A percentile compares a stretch with the other conserved stretches of the same genome.
Conservation (phyloP, 2,113 vertebrate genomes). For the Balaenoptera acutorostrata region DNA sequence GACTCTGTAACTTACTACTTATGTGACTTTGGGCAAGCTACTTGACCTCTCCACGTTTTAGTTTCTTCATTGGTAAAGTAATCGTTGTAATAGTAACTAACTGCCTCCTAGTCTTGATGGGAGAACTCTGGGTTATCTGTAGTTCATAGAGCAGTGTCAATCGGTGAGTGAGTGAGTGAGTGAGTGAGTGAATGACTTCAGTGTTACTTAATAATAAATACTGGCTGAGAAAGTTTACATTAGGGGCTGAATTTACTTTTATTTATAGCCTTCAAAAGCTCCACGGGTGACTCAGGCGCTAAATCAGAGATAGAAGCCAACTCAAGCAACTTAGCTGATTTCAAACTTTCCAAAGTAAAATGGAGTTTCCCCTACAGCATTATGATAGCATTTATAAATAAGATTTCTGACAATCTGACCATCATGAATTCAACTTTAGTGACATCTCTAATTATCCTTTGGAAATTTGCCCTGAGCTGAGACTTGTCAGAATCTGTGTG, state of each 20-base stretch:
- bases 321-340: not conserved
- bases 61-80: not conserved
- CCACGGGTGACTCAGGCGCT: not conserved
- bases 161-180: not conserved
- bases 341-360: slow-evolving; percentile 12
- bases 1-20: not conserved
- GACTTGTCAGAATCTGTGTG: slow-evolving; percentile 22
- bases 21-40: not conserved
- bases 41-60: not conserved
- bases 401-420: slow-evolving; percentile 55
- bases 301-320: not conserved
- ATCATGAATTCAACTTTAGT: slow-evolving; percentile 10
- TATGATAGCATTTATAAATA: slow-evolving; percentile 41
- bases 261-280: not conserved
- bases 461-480: slow-evolving; percentile 56
- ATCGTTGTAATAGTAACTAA: not conserved
- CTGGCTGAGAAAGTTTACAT: not conserved
- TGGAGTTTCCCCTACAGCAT: not conserved
- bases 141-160: not conserved
- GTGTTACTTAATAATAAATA: not conserved
- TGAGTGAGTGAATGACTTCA: not conserved
- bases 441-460: slow-evolving; percentile 59
- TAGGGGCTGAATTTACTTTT: not conserved
- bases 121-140: not conserved
- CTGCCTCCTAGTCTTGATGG: not conserved